phyloP scores from a whole-genome alignment of 2,888 invertebrate genomes.

The Agrilus mali region DNA sequence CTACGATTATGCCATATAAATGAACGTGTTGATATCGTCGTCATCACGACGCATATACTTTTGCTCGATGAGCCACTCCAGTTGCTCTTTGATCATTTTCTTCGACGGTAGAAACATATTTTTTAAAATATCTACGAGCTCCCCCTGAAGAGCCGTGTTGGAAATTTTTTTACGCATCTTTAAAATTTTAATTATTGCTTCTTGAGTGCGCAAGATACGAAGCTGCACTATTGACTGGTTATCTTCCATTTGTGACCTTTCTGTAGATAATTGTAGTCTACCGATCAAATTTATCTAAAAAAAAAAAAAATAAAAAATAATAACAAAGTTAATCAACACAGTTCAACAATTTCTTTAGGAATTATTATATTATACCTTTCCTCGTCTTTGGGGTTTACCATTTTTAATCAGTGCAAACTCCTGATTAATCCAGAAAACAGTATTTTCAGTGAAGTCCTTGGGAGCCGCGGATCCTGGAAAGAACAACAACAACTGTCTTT shows the following conservation, averaged over 20 bases:
- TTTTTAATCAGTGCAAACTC: slow-evolving; percentile 93
- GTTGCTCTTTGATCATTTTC: slow-evolving; percentile 98
- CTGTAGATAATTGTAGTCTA: slow-evolving; percentile 86
- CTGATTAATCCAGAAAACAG: slow-evolving; percentile 93
- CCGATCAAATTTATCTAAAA: slow-evolving; percentile 81
- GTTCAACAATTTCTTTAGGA: neutral
- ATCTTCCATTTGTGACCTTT: slow-evolving; percentile 91
- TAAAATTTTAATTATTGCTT: slow-evolving; percentile 97
- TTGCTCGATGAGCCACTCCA: slow-evolving; percentile 99
- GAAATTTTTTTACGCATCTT: slow-evolving; percentile 94
- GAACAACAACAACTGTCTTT: slow-evolving; percentile 78
- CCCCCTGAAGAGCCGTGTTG: slow-evolving; percentile 91
- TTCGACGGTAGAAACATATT: slow-evolving; percentile 99
- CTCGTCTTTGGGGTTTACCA: slow-evolving; percentile 85
- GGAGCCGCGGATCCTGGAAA: slow-evolving; percentile 71
- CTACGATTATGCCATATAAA: slow-evolving; percentile 77
- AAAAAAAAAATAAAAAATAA: slow-evolving; percentile 2
- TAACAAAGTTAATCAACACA: neutral
- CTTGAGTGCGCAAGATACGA: slow-evolving; percentile 84
- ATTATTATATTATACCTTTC: slow-evolving; percentile 47
- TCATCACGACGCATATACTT: slow-evolving; percentile 95
- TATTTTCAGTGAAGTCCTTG: slow-evolving; percentile 88
- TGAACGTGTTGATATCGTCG: slow-evolving; percentile 94
- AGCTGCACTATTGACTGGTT: slow-evolving; percentile 97
- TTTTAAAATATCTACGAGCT: slow-evolving; percentile 94